Base-by-base conservation (phyloP, 2,888 invertebrate species). In the Salpingus planirostris region DNA sequence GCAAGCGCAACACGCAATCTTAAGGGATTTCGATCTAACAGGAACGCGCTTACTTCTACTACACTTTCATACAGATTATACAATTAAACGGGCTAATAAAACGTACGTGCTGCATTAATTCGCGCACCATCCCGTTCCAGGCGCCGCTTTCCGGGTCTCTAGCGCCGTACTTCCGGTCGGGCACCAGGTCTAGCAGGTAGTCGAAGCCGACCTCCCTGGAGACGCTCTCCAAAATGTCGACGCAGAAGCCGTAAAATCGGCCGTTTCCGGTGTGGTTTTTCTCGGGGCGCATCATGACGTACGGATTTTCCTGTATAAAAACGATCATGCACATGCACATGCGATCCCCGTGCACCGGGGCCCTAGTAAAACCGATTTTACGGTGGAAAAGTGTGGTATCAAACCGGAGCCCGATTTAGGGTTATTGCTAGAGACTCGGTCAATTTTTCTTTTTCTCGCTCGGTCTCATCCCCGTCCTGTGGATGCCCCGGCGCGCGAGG, bases 201-300 rank as follows among this genome's bases (percentile, higher is more conserved):
- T 78, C 74, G 61, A 82, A 82, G 27, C 80, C 80, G 21, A 80
- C 73, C 53, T 77, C 70, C 43, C 70, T 70, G 2, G 80, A 74
- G 46, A 83, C 71, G 35, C 71, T 68, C 52, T 79, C 74, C 49
- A 83, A 67, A 25, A 85, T 69, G 59, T 86, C 85, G 42, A 85
- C 78, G 64, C 84, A 84, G 64, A 83, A 86, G 29, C 85, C 85
- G 62, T 78, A 82, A 65, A 81, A 86, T 36, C 81, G 70, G 43
- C 73, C 73, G 58, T 86, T 85, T 25, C 80, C 81, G 7, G 77
- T 78, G 60, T 73, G 74, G 57, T 79, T 80, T 62, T 76, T 78
- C 39, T 70, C 74, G 43, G 69, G 68, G 54, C 74, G 76, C 74
- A 80, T 75, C 80, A 81, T 81, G 43, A 83, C 78, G 60, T 81